phyloP scores from a whole-genome alignment of 2,113 vertebrate species.

The Dascyllus trimaculatus region DNA sequence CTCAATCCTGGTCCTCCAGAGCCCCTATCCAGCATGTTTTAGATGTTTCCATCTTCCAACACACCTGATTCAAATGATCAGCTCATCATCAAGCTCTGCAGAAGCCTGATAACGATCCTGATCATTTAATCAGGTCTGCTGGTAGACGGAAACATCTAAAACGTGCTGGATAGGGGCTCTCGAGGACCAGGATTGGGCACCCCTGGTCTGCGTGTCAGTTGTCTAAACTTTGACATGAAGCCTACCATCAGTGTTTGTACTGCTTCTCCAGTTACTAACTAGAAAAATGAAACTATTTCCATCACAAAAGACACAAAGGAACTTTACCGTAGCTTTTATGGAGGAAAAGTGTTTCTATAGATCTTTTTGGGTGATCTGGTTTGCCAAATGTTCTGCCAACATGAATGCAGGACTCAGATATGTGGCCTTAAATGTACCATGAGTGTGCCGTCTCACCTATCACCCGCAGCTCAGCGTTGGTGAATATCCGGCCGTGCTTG shows the following conservation, averaged over 20 bases:
- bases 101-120: too few relatives aligned
- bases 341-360: background rate
- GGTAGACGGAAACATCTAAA: too few relatives aligned
- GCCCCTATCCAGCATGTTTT: too few relatives aligned
- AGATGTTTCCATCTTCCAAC: too few relatives aligned
- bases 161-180: too few relatives aligned
- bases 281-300: background rate
- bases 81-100: too few relatives aligned
- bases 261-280: background rate
- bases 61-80: too few relatives aligned
- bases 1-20: too few relatives aligned
- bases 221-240: background rate
- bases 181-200: too few relatives aligned
- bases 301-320: background rate
- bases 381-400: constrained; percentile 29
- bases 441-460: constrained; percentile 85
- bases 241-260: background rate
- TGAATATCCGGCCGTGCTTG: constrained; percentile 89
- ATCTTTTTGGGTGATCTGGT: background rate
- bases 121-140: too few relatives aligned
- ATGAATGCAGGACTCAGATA: constrained; percentile 6
- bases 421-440: constrained; percentile 2
- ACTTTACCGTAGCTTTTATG: background rate
- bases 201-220: background rate
- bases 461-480: constrained; percentile 93